Evolutionary conservation across 2,888 invertebrate genomes (phyloP), one percentile per base, ranked within the genome.

Genomic region (Platycheirus rosarum): DNA sequence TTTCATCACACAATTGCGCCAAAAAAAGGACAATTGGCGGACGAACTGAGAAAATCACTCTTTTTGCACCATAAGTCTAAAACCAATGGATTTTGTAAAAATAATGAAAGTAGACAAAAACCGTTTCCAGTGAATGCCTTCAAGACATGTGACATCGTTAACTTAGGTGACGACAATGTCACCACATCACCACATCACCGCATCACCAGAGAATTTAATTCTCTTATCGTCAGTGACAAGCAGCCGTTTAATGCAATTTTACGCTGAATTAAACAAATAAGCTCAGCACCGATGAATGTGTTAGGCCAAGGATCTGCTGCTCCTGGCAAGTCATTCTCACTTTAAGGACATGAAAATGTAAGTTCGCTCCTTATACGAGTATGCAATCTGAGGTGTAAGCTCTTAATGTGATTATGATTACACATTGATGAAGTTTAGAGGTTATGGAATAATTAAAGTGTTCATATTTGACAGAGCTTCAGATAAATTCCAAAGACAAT

Each of bases 201-300:
- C 46, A 46, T 40, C 48, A 63, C 71, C 63, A 13, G 53, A 74
- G 62, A 74, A 49, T 78, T 78, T 78, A 73, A 73, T 73, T 63
- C 63, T 63, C 71, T 73, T 73, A 73, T 73, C 63, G 14, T 37
- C 23, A 11, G 23, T 55, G 63, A 63, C 71, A 63, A 63, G 63
- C 71, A 63, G 71, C 53, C 46, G 63, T 73, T 73, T 73, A 73
- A 73, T 73, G 71, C 71, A 71, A 71, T 71, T 71, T 71, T 16
- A 63, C 63, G 37, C 71, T 53, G 71, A 71, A 71, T 71, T 71
- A 63, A 71, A 46, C 71, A 71, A 71, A 71, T 63, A 78, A 78
- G 60, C 73, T 66, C 71, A 77, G 55, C 37, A 14, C 40, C 60
- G 53, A 53, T 78, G 73, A 35, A 66, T 62, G 16, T 65, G 66